phyloP scores from a whole-genome alignment of 1,140 invertebrate genomes.

The Tetramorium alpestre region DNA sequence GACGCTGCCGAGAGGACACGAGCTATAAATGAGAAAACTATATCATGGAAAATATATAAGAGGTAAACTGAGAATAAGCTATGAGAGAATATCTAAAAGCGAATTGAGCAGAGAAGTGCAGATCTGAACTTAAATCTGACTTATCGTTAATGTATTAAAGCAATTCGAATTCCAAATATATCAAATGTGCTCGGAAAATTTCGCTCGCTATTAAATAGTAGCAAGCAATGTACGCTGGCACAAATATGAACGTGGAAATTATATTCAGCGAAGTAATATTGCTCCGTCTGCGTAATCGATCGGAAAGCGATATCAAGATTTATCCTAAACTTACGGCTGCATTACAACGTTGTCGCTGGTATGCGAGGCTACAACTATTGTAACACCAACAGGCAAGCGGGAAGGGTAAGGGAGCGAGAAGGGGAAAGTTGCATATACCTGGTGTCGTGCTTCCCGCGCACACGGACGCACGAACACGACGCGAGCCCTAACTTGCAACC shows the following conservation, averaged over 20 bases:
- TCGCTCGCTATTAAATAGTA: not conserved
- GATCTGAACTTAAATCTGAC: not conserved
- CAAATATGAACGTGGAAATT: constrained; percentile 38
- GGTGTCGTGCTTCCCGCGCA: constrained; percentile 40
- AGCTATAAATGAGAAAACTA: constrained; percentile 4
- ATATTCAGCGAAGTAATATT: not conserved
- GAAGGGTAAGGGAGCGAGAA: constrained; percentile 4
- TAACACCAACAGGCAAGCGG: constrained; percentile 11
- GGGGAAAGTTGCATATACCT: constrained; percentile 63
- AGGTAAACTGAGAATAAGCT: not conserved
- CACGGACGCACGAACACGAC: constrained; percentile 1
- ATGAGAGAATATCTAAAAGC: not conserved
- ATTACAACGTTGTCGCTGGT: constrained; percentile 44
- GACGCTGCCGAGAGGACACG: not conserved
- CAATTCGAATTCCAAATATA: not conserved
- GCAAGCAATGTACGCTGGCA: not conserved
- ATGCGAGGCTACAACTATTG: constrained; percentile 38
- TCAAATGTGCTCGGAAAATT: not conserved
- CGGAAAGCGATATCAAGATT: constrained; percentile 50
- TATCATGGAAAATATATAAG: not conserved
- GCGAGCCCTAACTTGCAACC: constrained; percentile 55
- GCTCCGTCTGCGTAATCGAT: constrained; percentile 22
- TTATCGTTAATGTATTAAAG: not conserved
- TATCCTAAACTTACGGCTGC: constrained; percentile 49
- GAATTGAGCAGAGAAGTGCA: not conserved